These are phyloP conservation scores for Aleiodes alternator DNA, from an alignment of 2,888 invertebrate genomes.

Conservation along the genomic window DNA sequence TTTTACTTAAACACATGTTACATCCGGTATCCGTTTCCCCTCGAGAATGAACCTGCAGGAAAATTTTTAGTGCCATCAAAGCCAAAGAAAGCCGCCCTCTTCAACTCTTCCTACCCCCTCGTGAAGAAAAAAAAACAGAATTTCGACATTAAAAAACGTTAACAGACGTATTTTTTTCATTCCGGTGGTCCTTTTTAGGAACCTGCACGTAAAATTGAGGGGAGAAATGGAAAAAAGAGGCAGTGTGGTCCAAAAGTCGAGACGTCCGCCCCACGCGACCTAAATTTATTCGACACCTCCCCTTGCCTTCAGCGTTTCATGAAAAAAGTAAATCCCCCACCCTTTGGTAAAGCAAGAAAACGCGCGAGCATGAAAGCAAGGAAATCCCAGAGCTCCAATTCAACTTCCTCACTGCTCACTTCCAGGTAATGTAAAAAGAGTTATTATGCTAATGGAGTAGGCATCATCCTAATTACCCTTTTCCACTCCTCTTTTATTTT, in stretches of 20 bases:
- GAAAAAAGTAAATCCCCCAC: conserved; percentile 59
- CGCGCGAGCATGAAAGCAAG: conserved; percentile 37
- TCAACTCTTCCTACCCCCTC: conserved; percentile 32
- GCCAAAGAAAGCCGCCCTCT: conserved; percentile 35
- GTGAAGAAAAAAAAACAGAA: conserved; percentile 15
- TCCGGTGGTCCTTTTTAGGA: conserved; percentile 27
- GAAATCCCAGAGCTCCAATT: not conserved
- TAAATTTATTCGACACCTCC: conserved; percentile 75
- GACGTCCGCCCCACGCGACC: conserved; percentile 74
- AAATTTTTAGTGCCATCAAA: conserved; percentile 46
- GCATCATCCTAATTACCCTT: conserved; percentile 64
- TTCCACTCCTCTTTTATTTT: not conserved
- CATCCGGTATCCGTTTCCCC: conserved; percentile 58
- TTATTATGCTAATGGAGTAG: conserved; percentile 72
- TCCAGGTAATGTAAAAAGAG: conserved; percentile 64
- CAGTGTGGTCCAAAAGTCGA: conserved; percentile 66
- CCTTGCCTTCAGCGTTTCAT: conserved; percentile 68
- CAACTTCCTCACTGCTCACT: conserved; percentile 46
- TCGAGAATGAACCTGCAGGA: conserved; percentile 49
- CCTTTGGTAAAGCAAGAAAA: not conserved
- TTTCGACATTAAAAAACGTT: not conserved
- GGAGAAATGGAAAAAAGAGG: conserved; percentile 29
- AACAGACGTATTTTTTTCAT: conserved; percentile 21
- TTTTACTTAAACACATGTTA: conserved; percentile 55
- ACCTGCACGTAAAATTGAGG: conserved; percentile 32